These are phyloP conservation scores for Sorex fumeus DNA, from an alignment of 2,113 vertebrate species.

Conservation along the genomic window DNA sequence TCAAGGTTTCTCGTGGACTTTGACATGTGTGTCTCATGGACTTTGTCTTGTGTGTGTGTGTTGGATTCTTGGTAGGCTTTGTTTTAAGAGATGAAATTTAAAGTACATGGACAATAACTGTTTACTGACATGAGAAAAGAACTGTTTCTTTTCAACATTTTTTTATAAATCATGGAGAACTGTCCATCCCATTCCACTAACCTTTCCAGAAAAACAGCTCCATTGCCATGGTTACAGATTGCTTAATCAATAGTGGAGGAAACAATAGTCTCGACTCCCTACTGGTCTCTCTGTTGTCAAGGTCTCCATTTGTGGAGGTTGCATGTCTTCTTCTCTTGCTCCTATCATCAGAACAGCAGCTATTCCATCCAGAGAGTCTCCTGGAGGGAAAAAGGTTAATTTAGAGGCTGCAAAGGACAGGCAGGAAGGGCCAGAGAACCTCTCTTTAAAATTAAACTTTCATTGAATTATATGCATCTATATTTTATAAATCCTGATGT, in stretches of 20 bases:
- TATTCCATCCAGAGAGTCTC: not conserved
- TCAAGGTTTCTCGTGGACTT: not conserved
- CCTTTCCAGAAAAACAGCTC: constrained; percentile 61
- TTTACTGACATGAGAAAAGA: constrained; percentile 19
- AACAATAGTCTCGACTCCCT: constrained; percentile 20
- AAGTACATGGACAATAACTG: not conserved
- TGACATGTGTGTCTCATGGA: not conserved
- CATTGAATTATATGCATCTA: not conserved
- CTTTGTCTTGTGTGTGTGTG: not conserved
- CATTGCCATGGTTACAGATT: constrained; percentile 65
- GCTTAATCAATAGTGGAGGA: constrained; percentile 63
- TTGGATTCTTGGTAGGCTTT: not conserved
- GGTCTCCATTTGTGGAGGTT: constrained; percentile 4
- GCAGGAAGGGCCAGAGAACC: constrained; percentile 33
- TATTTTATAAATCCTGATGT: constrained; percentile 29
- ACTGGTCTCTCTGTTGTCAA: not conserved
- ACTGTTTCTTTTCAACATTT: constrained; percentile 35
- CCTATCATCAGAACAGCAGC: not conserved
- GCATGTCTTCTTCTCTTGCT: not conserved
- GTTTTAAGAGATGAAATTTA: constrained; percentile 7
- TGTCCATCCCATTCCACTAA: constrained; percentile 43
- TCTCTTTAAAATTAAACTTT: constrained; percentile 55
- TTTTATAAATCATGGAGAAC: not conserved
- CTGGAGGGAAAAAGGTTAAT: constrained; percentile 23
- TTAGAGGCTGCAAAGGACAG: constrained; percentile 48